A percentile compares a stretch with the other conserved stretches of the same genome.
Evolutionary conservation across 1,140 invertebrate species (phyloP).

Genomic region (Calliopsis andreniformis): DNA sequence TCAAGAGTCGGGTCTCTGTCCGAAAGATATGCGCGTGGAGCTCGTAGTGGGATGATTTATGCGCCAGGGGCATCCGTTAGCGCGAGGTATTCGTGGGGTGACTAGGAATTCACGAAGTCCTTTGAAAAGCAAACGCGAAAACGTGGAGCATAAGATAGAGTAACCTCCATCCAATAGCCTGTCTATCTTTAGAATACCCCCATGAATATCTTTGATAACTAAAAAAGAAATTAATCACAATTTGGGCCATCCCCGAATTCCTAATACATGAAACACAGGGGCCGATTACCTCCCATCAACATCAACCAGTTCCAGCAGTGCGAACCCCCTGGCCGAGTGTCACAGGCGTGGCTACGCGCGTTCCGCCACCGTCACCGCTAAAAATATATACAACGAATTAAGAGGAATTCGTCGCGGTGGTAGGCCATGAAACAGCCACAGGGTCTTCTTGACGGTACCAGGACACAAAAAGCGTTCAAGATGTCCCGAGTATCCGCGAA

Average conservation of each 20-base stretch:
- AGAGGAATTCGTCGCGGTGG: conserved; percentile 37
- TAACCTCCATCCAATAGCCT: too few species aligned
- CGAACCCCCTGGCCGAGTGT: background rate
- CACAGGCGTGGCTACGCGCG: conserved; percentile 9
- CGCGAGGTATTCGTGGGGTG: background rate
- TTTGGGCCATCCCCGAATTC: background rate
- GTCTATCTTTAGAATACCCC: too few species aligned
- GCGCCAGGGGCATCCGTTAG: background rate
- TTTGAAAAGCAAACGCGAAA: too few species aligned
- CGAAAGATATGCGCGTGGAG: background rate
- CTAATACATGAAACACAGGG: background rate
- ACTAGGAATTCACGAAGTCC: too few species aligned
- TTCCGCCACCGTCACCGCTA: conserved; percentile 31
- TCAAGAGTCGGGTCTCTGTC: background rate
- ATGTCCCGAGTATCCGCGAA: conserved; percentile 43
- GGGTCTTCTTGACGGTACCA: background rate
- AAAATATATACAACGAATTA: conserved; percentile 45
- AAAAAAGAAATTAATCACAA: background rate
- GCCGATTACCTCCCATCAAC: background rate
- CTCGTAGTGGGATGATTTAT: background rate
- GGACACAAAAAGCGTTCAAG: conserved; percentile 5
- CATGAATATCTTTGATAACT: too few species aligned
- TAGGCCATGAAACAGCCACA: background rate
- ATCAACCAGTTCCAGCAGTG: background rate
- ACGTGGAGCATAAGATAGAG: too few species aligned